Evolutionary conservation across 2,113 vertebrate species (phyloP).

Genomic region (Rattus rattus): DNA sequence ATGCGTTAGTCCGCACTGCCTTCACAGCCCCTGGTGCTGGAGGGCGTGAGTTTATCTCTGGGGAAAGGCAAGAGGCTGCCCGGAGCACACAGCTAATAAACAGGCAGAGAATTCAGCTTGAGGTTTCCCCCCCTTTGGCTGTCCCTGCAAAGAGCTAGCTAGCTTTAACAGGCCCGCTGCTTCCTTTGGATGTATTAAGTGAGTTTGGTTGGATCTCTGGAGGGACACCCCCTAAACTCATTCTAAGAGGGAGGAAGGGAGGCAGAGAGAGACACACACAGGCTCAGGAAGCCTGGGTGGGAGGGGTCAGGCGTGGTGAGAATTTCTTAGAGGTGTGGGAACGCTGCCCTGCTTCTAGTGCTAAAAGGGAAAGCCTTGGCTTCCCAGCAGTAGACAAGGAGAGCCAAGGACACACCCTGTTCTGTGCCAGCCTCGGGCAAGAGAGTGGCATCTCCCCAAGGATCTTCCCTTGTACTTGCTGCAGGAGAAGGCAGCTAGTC

Average conservation of each 20-base stretch:
- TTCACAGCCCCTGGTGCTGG: background rate
- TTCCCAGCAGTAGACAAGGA: background rate
- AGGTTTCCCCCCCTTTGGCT: background rate
- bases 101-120: background rate
- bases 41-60: background rate
- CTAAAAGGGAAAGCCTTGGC: background rate
- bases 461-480: background rate
- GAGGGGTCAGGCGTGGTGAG: background rate
- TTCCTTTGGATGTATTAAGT: background rate
- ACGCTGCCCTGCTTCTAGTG: rapidly evolving
- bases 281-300: background rate
- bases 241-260: background rate
- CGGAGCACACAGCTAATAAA: background rate
- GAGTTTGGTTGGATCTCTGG: background rate
- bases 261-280: background rate
- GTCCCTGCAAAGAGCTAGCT: background rate
- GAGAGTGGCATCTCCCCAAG: rapidly evolving
- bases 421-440: background rate
- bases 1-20: background rate
- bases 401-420: background rate
- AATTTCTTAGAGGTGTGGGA: background rate
- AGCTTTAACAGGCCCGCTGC: background rate
- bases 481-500: too few relatives aligned
- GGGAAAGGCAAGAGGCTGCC: background rate
- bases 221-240: background rate